These are phyloP conservation scores for Hybognathus amarus DNA, from an alignment of 2,797 vertebrate genomes.

Conservation along the genomic window DNA sequence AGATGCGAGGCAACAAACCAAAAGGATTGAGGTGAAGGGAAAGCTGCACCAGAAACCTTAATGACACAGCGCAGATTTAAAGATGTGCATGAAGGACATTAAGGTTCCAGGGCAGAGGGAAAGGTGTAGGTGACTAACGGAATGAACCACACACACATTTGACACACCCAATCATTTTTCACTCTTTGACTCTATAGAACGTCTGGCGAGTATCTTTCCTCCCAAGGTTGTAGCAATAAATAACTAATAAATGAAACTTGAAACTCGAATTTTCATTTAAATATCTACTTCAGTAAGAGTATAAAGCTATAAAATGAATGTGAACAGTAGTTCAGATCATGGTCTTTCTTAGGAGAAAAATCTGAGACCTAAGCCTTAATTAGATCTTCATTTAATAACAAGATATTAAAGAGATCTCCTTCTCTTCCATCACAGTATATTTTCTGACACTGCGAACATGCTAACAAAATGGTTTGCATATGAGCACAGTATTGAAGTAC, in stretches of 20 bases:
- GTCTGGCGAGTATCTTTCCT: neutral
- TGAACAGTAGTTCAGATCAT: neutral
- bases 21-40: neutral
- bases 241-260: neutral
- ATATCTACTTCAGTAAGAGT: neutral
- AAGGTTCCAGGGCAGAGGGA: slow-evolving; percentile 15
- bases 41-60: slow-evolving; percentile 1
- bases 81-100: slow-evolving; percentile 5
- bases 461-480: slow-evolving; percentile 31
- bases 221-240: neutral
- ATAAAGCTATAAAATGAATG: neutral
- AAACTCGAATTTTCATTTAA: neutral
- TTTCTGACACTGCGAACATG: neutral
- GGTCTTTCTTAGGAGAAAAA: neutral
- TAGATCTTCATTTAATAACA: neutral
- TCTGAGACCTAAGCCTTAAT: neutral
- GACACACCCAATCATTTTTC: slow-evolving; percentile 7
- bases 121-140: slow-evolving; percentile 41
- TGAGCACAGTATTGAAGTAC: slow-evolving; percentile 17
- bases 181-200: neutral
- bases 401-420: neutral
- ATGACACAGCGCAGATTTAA: neutral
- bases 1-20: slow-evolving; percentile 63
- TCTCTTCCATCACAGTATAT: neutral
- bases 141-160: slow-evolving; percentile 11